Percentiles rank a stretch among this genome's conserved stretches.
These are phyloP conservation scores for Thera britannica DNA, from an alignment of 2,888 invertebrate genomes.

Conservation along the genomic window DNA sequence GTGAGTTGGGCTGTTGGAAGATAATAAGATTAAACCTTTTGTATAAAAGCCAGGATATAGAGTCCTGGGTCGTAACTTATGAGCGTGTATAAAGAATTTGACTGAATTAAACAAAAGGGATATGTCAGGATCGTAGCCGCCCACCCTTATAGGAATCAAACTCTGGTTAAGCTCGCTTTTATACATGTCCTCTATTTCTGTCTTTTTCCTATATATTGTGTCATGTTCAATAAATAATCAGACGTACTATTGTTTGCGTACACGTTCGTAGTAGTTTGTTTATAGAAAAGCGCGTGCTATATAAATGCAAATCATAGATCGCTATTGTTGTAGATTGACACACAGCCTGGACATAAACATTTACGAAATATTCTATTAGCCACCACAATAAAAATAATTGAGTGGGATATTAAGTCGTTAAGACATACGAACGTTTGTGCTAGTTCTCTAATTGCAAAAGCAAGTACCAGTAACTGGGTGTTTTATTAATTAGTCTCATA, in stretches of 20 bases:
- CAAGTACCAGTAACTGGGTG: conserved; percentile 22
- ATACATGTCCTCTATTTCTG: too few relatives aligned
- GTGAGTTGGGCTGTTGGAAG: background rate
- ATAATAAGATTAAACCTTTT: background rate
- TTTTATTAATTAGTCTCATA: conserved; percentile 30
- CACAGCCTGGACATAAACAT: conserved; percentile 32
- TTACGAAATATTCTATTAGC: conserved; percentile 22
- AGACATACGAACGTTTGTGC: conserved; percentile 14
- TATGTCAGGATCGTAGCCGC: too few relatives aligned
- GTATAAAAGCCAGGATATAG: background rate
- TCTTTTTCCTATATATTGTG: too few relatives aligned
- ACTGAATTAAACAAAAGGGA: too few relatives aligned
- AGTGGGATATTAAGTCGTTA: conserved; percentile 5
- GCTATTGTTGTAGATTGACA: conserved; percentile 34
- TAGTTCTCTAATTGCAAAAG: conserved; percentile 31
- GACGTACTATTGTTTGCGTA: background rate
- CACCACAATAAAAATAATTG: conserved; percentile 19
- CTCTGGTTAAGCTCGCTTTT: too few relatives aligned
- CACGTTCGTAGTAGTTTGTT: conserved; percentile 18
- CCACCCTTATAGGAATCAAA: too few relatives aligned
- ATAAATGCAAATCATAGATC: conserved; percentile 33
- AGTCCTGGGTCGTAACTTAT: background rate
- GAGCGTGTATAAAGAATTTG: too few relatives aligned
- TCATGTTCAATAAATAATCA: too few relatives aligned
- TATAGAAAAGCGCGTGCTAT: conserved; percentile 26